These are phyloP conservation scores for Cremastinae sp. DNA, from an alignment of 2,888 invertebrate species.

Conservation along the genomic window DNA sequence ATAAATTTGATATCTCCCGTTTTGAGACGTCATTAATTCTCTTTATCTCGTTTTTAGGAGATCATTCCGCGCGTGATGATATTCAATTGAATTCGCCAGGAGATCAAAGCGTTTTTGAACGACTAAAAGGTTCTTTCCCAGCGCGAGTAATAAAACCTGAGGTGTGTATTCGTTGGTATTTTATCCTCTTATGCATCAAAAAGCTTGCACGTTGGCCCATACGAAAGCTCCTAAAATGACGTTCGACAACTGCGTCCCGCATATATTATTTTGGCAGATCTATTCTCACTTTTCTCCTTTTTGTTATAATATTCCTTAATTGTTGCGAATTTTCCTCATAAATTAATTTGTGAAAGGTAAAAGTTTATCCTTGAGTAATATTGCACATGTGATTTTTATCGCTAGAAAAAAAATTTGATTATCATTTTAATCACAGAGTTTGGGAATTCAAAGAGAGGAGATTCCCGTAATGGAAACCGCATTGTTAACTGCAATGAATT, in stretches of 20 bases:
- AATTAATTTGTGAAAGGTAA: neutral
- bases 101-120: slow-evolving; percentile 76
- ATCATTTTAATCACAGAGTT: slow-evolving; percentile 52
- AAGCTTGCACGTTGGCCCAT: slow-evolving; percentile 50
- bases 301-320: slow-evolving; percentile 7
- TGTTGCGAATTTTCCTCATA: neutral
- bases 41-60: slow-evolving; percentile 63
- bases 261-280: neutral
- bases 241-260: slow-evolving; percentile 27
- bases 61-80: slow-evolving; percentile 71
- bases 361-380: neutral
- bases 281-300: slow-evolving; percentile 20
- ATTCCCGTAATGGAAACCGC: neutral
- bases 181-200: slow-evolving; percentile 67
- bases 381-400: neutral
- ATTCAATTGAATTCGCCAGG: slow-evolving; percentile 75
- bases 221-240: slow-evolving; percentile 46
- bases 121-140: slow-evolving; percentile 76
- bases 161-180: slow-evolving; percentile 74
- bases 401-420: slow-evolving; percentile 31
- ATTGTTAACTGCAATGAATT: slow-evolving; percentile 14
- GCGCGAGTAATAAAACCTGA: slow-evolving; percentile 72
- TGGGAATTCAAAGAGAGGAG: slow-evolving; percentile 22
- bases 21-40: no score
- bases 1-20: no score